Conservation (phyloP, 37 sponge, comb jelly and placozoan genomes). For the Beroe forskalii region DNA sequence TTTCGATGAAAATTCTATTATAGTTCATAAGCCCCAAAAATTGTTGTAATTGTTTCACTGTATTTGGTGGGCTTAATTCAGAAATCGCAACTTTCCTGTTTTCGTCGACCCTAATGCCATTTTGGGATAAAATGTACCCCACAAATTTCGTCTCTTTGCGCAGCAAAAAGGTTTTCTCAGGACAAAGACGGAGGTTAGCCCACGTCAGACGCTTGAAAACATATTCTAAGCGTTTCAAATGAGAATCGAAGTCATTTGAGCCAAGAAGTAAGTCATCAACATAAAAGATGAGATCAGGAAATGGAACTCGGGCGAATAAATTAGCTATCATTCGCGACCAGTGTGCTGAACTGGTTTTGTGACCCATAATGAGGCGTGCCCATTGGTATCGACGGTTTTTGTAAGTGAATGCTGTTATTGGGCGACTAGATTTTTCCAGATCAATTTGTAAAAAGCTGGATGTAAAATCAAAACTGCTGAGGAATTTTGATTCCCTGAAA, state of each 20-base stretch:
- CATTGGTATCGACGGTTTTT: neutral
- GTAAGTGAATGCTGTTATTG: neutral
- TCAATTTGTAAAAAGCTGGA: neutral
- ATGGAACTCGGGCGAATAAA: neutral
- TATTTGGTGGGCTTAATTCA: neutral
- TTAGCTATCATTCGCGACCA: neutral
- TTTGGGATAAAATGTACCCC: no score
- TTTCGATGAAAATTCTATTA: neutral
- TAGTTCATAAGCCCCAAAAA: no score
- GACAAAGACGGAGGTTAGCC: neutral
- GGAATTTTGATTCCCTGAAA: neutral
- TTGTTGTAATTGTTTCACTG: neutral
- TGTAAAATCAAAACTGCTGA: neutral
- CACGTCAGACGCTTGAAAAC: neutral
- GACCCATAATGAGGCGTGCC: neutral
- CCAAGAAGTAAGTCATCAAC: no score
- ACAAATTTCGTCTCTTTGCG: no score
- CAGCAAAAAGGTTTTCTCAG: no score
- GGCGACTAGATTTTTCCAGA: neutral
- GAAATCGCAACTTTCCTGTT: neutral
- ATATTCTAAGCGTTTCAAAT: neutral
- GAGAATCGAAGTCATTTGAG: no score
- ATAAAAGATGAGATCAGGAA: neutral
- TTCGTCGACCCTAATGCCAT: neutral
- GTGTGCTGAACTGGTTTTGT: neutral